These are phyloP conservation scores for Serilophus lunatus DNA, from an alignment of 2,113 vertebrate genomes.

Conservation along the genomic window DNA sequence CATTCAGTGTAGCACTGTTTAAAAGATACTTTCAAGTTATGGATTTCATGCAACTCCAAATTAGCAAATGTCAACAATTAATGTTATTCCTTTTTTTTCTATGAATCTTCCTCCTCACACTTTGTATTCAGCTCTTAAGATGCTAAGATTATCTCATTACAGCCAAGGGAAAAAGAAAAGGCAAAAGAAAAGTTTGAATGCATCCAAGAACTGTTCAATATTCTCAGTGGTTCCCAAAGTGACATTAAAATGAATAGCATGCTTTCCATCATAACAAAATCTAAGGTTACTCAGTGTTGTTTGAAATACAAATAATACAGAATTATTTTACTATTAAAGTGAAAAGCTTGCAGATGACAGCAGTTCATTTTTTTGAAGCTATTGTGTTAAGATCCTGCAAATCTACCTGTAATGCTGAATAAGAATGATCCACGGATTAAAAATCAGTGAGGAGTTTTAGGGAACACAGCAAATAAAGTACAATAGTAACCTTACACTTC, in stretches of 20 bases:
- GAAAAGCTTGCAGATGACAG: constrained; percentile 42
- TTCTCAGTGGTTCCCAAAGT: neutral
- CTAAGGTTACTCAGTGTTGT: constrained; percentile 37
- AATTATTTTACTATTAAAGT: constrained; percentile 51
- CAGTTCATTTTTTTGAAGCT: constrained; percentile 40
- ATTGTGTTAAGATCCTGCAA: constrained; percentile 58
- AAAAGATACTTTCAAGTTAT: neutral
- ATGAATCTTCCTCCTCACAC: neutral
- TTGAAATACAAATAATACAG: constrained; percentile 35
- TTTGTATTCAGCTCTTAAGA: neutral
- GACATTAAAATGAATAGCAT: constrained; percentile 24
- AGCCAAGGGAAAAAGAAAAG: neutral
- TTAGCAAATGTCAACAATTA: neutral
- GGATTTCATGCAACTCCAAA: neutral
- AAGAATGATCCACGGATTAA: constrained; percentile 56
- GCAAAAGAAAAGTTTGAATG: neutral
- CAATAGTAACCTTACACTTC: constrained; percentile 18
- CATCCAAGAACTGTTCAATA: constrained; percentile 9
- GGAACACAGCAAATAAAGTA: constrained; percentile 28
- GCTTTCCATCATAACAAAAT: constrained; percentile 26
- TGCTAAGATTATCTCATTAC: neutral
- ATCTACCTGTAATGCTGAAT: constrained; percentile 54
- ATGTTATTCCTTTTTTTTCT: neutral
- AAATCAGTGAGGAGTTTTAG: constrained; percentile 18
- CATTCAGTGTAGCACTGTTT: neutral